phyloP scores from a whole-genome alignment of 2,113 vertebrate species.

The Tapirus terrestris region DNA sequence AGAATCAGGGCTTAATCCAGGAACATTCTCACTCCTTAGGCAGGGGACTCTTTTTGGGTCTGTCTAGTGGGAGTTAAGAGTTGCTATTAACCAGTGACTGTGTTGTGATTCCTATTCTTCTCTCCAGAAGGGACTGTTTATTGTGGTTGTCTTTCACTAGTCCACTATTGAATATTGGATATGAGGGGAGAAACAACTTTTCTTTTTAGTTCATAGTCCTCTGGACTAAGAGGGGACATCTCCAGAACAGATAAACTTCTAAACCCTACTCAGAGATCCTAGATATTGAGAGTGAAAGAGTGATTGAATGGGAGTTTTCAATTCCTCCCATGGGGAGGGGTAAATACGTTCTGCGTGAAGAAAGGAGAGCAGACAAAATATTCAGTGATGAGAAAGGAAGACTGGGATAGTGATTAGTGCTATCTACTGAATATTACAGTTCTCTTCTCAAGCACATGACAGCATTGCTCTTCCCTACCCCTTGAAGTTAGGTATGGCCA shows the following conservation, averaged over 20 bases:
- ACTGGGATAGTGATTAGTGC: neutral
- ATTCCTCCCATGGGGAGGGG: neutral
- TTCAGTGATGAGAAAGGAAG: neutral
- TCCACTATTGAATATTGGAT: neutral
- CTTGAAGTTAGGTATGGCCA: neutral
- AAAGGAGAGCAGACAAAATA: neutral
- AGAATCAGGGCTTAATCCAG: neutral
- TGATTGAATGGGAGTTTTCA: neutral
- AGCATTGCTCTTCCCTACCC: neutral
- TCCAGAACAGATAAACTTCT: neutral
- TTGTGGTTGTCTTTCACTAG: neutral
- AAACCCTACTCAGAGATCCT: neutral
- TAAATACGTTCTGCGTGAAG: neutral
- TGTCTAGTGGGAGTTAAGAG: neutral
- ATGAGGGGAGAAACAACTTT: neutral
- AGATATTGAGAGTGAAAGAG: neutral
- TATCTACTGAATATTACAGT: neutral
- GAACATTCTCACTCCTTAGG: neutral
- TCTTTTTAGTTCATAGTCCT: neutral
- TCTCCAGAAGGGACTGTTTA: neutral
- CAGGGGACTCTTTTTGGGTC: neutral
- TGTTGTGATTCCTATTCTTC: neutral
- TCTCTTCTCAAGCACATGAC: neutral
- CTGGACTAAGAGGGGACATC: neutral
- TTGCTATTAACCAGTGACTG: neutral